Percentiles rank a stretch among this genome's conserved stretches.
Conservation (phyloP, 2,888 invertebrate species). For the Ornithoptera priamus region DNA sequence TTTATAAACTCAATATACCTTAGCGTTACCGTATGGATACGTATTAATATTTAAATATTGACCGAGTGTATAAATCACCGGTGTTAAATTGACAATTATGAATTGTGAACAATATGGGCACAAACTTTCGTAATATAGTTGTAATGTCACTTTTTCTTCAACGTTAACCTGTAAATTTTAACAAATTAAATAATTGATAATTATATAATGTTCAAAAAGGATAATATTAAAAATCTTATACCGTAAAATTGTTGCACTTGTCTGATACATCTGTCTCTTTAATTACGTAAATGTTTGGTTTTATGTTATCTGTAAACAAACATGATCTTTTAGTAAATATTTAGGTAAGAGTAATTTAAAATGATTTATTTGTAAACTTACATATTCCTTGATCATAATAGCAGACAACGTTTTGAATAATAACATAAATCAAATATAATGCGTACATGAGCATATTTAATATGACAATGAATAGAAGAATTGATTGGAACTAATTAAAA, state of each 20-base stretch:
- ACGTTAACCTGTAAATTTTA: slow-evolving; percentile 15
- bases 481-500: background rate
- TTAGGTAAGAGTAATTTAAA: background rate
- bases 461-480: background rate
- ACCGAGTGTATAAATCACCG: slow-evolving; percentile 33
- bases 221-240: background rate
- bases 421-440: slow-evolving; percentile 4
- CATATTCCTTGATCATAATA: slow-evolving; percentile 2
- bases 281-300: background rate
- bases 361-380: slow-evolving; percentile 8
- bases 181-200: background rate
- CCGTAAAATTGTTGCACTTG: background rate
- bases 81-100: slow-evolving; percentile 32
- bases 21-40: slow-evolving; percentile 49
- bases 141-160: slow-evolving; percentile 34
- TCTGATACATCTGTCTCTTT: background rate
- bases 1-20: slow-evolving; percentile 34
- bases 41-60: slow-evolving; percentile 37
- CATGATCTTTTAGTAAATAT: background rate
- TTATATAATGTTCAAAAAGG: background rate
- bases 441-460: slow-evolving; percentile 7
- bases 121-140: slow-evolving; percentile 46
- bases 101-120: slow-evolving; percentile 42
- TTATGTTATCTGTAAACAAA: slow-evolving; percentile 7
- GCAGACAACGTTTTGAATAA: slow-evolving; percentile 7